Evolutionary conservation across 23 tunicate species (phyloP), one percentile per base, ranked within the genome.

Genomic region (Diplosoma virens): DNA sequence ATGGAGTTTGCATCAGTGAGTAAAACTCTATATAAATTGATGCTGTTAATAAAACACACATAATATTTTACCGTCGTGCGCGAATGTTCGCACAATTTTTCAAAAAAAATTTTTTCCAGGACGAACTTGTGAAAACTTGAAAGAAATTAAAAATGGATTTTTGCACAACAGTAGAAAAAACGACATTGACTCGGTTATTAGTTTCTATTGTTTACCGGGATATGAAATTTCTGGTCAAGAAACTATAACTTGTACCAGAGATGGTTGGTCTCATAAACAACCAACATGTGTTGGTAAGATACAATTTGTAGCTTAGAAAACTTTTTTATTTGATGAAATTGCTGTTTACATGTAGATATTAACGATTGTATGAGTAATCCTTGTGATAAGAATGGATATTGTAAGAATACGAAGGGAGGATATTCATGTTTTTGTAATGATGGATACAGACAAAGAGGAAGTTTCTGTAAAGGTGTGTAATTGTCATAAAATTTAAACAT

Each of bases 371-470:
- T 37, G 22, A 56, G 14, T 0, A 31, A 36, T 27, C 71, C 77
- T 23, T 85, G 83, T 52, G 60, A 66, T 32, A 68, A 52, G 7
- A 76, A 83, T 66, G 88, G 82, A 5, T 30, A 3, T 17, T 83
- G 88, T 41, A 65, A 20, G 24, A 67, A 83, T 34, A 32, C 61
- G 2, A 41, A 24, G 16, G 90, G 90, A 32, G 32, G 78, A 33
- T 85, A 25, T 59, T 53, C 35, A 20, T 85, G 90, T 59, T 6
- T n/a, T 5, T 85, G 90, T 24, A 77, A 85, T 20, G 83, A 78
- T 33, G 90, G 84, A 17, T 85, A 20, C 45, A 41, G 69, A 27
- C 9, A 14, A 41, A 41, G 14, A 41, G n/a, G 65, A 9, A 9
- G 21, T 58, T n/a, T 11, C 7, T 20, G 24, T 23, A n/a, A 58